A percentile compares a stretch with the other conserved stretches of the same genome.
Evolutionary conservation across 2,113 vertebrate genomes (phyloP).

Genomic region (Dinomys branickii): DNA sequence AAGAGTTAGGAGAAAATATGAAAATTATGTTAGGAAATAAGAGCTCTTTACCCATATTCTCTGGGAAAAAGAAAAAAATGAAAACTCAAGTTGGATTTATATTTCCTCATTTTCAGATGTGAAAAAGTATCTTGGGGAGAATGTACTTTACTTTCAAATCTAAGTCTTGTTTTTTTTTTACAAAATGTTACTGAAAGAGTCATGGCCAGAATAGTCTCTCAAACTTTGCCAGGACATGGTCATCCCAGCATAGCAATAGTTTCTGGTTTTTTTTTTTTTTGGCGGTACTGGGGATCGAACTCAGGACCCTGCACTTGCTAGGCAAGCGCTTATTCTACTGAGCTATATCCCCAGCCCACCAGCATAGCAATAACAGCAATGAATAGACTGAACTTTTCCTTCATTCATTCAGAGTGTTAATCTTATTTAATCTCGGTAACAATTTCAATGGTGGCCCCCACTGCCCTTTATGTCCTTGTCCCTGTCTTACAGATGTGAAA

Average conservation of each 20-base stretch:
- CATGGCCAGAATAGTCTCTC: neutral
- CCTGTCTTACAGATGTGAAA: neutral
- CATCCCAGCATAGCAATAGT: neutral
- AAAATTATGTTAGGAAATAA: conserved; percentile 83
- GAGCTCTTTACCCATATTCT: conserved; percentile 72
- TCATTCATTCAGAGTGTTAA: neutral
- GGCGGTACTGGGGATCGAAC: too few species aligned
- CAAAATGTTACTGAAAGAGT: neutral
- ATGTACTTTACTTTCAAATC: neutral
- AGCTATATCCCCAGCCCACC: too few species aligned
- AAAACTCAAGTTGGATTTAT: conserved; percentile 57
- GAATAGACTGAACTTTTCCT: neutral
- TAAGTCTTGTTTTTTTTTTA: neutral
- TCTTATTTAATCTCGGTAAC: neutral
- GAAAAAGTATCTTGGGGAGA: conserved; percentile 6
- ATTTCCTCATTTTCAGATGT: conserved; percentile 46
- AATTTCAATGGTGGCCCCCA: neutral
- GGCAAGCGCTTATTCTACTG: too few species aligned
- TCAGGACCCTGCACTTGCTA: too few species aligned
- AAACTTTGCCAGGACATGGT: neutral
- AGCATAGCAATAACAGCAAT: neutral
- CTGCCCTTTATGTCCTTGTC: neutral
- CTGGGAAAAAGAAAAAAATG: neutral
- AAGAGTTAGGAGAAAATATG: conserved; percentile 78
- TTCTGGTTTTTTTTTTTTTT: too few species aligned